Conservation (phyloP, 2,888 invertebrate species). For the Meta bourneti region DNA sequence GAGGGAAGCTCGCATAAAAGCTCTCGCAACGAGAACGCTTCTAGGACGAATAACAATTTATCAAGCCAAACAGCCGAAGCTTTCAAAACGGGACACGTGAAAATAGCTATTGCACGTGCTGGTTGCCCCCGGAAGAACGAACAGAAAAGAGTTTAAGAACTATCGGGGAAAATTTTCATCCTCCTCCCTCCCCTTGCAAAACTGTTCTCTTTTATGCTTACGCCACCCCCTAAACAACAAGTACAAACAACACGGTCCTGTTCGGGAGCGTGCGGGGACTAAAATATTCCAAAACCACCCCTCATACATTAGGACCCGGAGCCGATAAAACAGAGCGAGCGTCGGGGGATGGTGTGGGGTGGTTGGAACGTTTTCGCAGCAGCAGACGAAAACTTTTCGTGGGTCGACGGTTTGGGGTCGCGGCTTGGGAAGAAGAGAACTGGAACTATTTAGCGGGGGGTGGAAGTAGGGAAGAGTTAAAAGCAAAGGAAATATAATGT, state of each 20-base stretch:
- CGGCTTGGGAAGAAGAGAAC: conserved; percentile 4
- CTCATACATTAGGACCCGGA: conserved; percentile 65
- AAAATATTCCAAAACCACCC: conserved; percentile 57
- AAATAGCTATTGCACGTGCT: conserved; percentile 68
- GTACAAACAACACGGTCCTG: conserved; percentile 54
- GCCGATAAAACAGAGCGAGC: conserved; percentile 64
- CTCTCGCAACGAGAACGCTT: conserved; percentile 17
- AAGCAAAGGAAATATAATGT: conserved; percentile 74
- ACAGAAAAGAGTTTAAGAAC: conserved; percentile 60
- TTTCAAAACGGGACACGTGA: conserved; percentile 46
- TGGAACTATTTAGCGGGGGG: conserved; percentile 47
- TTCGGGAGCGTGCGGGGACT: conserved; percentile 64
- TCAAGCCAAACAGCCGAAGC: conserved; percentile 54
- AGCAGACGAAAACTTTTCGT: conserved; percentile 70
- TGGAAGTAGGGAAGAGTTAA: conserved; percentile 65
- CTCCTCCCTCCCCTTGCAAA: conserved; percentile 11
- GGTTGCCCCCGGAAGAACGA: conserved; percentile 27
- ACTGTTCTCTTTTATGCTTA: conserved; percentile 68
- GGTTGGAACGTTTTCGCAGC: background rate
- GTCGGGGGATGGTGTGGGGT: background rate
- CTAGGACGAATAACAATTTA: conserved; percentile 62
- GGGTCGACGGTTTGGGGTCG: conserved; percentile 49
- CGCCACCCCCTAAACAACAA: conserved; percentile 54
- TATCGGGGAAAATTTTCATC: conserved; percentile 69
- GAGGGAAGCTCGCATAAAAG: conserved; percentile 9